Evolutionary conservation across 64 coral and sea anemone genomes (phyloP).

Genomic region (Platygyra sinensis): DNA sequence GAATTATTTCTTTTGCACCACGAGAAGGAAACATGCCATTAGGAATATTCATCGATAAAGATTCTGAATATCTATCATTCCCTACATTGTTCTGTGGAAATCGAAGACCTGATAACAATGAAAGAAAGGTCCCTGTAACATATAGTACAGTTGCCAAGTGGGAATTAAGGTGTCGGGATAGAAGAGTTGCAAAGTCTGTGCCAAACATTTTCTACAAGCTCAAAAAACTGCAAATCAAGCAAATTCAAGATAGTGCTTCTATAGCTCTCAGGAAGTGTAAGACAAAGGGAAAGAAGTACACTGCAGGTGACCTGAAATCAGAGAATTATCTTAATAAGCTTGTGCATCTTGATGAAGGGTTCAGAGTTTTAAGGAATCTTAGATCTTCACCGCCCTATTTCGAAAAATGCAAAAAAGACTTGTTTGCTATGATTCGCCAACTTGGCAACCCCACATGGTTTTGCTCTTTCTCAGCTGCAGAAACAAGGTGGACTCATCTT

Average conservation of each 20-base stretch:
- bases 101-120: constrained; percentile 10
- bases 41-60: constrained; percentile 51
- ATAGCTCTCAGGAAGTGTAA: constrained; percentile 60
- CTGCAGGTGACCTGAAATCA: constrained; percentile 47
- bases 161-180: constrained; percentile 52
- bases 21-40: constrained; percentile 54
- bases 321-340: constrained; percentile 50
- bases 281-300: constrained; percentile 57
- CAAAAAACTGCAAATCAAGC: constrained; percentile 60
- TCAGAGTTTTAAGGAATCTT: constrained; percentile 57
- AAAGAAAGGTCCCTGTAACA: constrained; percentile 47
- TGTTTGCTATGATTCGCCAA: constrained; percentile 64
- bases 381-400: constrained; percentile 57
- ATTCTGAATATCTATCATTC: constrained; percentile 68
- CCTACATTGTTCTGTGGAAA: constrained; percentile 73
- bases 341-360: constrained; percentile 56
- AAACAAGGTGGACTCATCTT: constrained; percentile 65
- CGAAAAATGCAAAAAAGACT: constrained; percentile 63
- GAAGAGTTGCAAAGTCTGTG: constrained; percentile 56
- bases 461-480: constrained; percentile 71
- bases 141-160: constrained; percentile 69
- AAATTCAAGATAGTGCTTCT: constrained; percentile 37
- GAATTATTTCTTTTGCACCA: constrained; percentile 61
- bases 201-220: constrained; percentile 44
- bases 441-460: constrained; percentile 68